Percentiles rank a stretch among this genome's conserved stretches.
These are phyloP conservation scores for Bufo gargarizans DNA, from an alignment of 2,113 vertebrate species.

Conservation along the genomic window DNA sequence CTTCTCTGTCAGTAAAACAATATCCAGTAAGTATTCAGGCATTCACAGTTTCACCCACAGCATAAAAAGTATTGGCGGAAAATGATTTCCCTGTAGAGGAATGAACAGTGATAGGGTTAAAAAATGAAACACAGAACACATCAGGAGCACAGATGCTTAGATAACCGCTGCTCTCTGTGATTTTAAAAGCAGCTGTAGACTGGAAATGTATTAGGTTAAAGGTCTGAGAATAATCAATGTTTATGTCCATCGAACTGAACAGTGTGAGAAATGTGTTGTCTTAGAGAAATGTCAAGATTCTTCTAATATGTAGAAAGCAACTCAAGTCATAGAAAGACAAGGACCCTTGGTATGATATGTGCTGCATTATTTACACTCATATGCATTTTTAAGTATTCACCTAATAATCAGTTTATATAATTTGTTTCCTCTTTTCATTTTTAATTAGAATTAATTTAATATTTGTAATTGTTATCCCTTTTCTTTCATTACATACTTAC, in stretches of 20 bases:
- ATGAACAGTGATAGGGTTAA: slow-evolving; percentile 28
- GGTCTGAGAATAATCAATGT: slow-evolving; percentile 52
- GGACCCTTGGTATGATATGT: not conserved
- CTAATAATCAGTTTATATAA: not conserved
- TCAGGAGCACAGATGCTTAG: slow-evolving; percentile 21
- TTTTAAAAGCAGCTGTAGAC: slow-evolving; percentile 30
- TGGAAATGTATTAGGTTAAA: slow-evolving; percentile 40
- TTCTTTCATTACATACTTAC: not conserved
- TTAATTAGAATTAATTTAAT: not conserved
- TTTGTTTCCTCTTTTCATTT: not conserved
- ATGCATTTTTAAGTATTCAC: not conserved
- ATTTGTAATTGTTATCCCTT: not conserved
- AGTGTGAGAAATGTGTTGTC: slow-evolving; percentile 30
- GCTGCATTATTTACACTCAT: not conserved
- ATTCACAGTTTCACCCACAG: not conserved
- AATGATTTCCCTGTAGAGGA: not conserved
- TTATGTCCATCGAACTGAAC: slow-evolving; percentile 47
- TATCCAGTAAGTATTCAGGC: not conserved
- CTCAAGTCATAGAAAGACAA: not conserved
- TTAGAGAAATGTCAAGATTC: slow-evolving; percentile 41
- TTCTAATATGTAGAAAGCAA: slow-evolving; percentile 8
- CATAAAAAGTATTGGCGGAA: not conserved
- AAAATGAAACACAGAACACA: slow-evolving; percentile 27
- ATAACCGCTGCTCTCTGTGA: slow-evolving; percentile 15
- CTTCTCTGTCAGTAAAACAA: not conserved